phyloP scores from a whole-genome alignment of 1,140 invertebrate species.

The Drosophila watanabei region DNA sequence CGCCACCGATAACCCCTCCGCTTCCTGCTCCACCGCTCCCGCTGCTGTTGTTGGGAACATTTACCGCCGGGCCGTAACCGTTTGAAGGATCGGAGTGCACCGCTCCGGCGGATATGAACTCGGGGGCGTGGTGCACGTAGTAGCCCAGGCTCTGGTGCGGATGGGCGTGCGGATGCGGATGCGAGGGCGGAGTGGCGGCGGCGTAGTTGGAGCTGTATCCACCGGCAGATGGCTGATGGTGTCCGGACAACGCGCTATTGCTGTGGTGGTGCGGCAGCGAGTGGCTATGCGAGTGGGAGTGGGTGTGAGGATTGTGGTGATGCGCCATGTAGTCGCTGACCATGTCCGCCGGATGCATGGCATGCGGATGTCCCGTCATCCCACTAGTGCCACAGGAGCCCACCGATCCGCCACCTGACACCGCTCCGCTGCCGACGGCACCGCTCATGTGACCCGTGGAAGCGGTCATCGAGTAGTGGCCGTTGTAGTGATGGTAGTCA shows the following conservation, averaged over 20 bases:
- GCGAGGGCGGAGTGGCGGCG: constrained; percentile 81
- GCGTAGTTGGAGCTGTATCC: constrained; percentile 71
- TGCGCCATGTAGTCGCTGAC: constrained; percentile 85
- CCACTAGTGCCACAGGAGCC: constrained; percentile 35
- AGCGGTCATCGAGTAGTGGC: constrained; percentile 83
- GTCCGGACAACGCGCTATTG: constrained; percentile 77
- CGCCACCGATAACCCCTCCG: constrained; percentile 18
- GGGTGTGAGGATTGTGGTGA: constrained; percentile 61
- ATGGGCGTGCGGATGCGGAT: constrained; percentile 73
- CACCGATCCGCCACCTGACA: constrained; percentile 33
- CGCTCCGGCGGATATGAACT: constrained; percentile 74
- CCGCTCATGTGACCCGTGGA: constrained; percentile 79
- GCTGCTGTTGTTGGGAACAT: constrained; percentile 58
- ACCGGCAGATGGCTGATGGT: constrained; percentile 81
- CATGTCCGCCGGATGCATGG: constrained; percentile 84
- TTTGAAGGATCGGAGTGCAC: constrained; percentile 63
- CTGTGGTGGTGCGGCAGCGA: constrained; percentile 80
- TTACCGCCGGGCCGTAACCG: constrained; percentile 73
- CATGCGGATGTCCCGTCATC: constrained; percentile 81
- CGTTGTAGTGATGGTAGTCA: constrained; percentile 85
- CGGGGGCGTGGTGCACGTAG: constrained; percentile 78
- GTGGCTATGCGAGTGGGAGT: constrained; percentile 66
- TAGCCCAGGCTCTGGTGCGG: constrained; percentile 79
- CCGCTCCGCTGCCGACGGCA: constrained; percentile 38
- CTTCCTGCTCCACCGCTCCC: constrained; percentile 28